Conservation (phyloP, 1,140 invertebrate species). For the Halictus rubicundus region DNA sequence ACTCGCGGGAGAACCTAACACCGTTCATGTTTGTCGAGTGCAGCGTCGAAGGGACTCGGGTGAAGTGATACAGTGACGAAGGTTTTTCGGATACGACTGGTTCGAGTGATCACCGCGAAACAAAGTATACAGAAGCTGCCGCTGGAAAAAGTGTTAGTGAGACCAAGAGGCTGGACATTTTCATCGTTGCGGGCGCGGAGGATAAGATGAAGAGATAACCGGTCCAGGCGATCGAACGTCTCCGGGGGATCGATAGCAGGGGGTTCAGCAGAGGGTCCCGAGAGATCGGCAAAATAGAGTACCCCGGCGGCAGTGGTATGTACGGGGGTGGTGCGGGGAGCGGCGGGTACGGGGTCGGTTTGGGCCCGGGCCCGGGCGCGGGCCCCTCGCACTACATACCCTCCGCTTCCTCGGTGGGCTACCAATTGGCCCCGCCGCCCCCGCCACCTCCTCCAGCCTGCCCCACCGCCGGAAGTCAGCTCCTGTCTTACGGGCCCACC, state of each 20-base stretch:
- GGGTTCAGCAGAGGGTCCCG: background rate
- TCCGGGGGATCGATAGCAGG: background rate
- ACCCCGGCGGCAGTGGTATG: conserved; percentile 74
- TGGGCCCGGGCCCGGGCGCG: conserved; percentile 71
- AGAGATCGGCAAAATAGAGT: conserved; percentile 76
- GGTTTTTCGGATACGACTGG: background rate
- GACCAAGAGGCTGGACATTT: background rate
- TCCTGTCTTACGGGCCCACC: conserved; percentile 76
- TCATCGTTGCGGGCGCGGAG: background rate
- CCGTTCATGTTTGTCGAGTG: too few species aligned
- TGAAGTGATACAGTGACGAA: background rate
- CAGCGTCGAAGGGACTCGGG: too few species aligned
- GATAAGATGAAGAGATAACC: background rate
- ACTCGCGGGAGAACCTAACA: too few species aligned
- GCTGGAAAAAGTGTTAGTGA: too few species aligned
- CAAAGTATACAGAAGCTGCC: too few species aligned
- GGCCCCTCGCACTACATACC: conserved; percentile 81
- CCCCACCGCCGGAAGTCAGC: conserved; percentile 71
- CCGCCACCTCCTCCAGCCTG: conserved; percentile 69
- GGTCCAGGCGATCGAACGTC: background rate
- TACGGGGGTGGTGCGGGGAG: conserved; percentile 80
- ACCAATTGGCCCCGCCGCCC: conserved; percentile 76
- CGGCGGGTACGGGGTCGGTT: conserved; percentile 74
- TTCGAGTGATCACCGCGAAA: too few species aligned
- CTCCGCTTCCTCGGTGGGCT: conserved; percentile 77